Evolutionary conservation across 2,113 vertebrate species (phyloP).

Genomic region (Neomonachus schauinslandi): DNA sequence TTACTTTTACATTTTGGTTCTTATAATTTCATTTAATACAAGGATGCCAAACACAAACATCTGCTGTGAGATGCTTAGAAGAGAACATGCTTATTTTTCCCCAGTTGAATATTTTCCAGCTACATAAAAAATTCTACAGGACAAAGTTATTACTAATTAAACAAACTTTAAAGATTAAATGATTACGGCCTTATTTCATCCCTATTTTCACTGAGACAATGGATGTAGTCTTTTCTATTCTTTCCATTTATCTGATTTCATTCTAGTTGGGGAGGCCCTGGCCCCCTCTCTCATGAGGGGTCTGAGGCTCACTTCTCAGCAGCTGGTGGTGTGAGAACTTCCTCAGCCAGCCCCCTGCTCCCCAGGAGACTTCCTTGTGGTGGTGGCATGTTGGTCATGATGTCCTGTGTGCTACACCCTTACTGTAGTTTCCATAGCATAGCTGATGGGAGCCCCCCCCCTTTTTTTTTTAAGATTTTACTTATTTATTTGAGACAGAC

Average conservation of each 20-base stretch:
- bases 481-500: not conserved
- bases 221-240: not conserved
- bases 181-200: rapidly evolving
- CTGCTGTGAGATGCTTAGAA: not conserved
- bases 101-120: not conserved
- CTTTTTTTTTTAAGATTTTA: not conserved
- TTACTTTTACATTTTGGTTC: not conserved
- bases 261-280: not conserved
- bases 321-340: rapidly evolving
- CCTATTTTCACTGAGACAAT: not conserved
- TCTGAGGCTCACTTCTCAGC: rapidly evolving
- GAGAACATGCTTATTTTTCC: not conserved
- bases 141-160: not conserved
- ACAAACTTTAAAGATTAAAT: not conserved
- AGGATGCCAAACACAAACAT: not conserved
- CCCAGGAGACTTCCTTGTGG: not conserved
- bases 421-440: too few species aligned
- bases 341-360: not conserved
- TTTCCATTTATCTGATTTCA: not conserved
- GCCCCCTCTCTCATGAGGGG: rapidly evolving
- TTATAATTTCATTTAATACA: not conserved
- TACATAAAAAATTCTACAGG: not conserved
- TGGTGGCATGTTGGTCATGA: too few species aligned
- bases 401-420: rapidly evolving
- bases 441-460: not conserved